phyloP scores from a whole-genome alignment of 2,888 invertebrate genomes.

The Calliscelio sp. region DNA sequence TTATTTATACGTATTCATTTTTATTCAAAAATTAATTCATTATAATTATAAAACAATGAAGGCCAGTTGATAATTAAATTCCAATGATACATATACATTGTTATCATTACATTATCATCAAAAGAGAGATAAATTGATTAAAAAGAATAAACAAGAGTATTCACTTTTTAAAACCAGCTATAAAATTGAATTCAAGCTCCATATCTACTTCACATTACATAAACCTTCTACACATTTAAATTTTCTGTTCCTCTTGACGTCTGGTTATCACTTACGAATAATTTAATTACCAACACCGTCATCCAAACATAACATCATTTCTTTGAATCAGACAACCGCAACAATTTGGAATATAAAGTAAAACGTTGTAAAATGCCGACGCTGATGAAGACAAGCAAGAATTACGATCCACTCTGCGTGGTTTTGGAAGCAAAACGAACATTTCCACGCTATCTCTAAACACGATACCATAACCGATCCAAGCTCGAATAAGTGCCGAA shows the following conservation, averaged over 20 bases:
- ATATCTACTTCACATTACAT: too few relatives aligned
- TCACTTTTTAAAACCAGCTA: too few relatives aligned
- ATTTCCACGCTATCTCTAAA: constrained; percentile 41
- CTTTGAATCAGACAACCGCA: not conserved
- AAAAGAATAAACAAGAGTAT: too few relatives aligned
- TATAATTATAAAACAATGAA: too few relatives aligned
- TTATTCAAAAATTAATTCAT: too few relatives aligned
- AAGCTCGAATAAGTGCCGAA: constrained; percentile 16
- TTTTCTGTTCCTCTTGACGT: not conserved
- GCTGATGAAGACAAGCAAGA: constrained; percentile 41
- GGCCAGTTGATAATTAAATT: too few relatives aligned
- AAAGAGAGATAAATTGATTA: too few relatives aligned
- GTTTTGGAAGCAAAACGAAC: constrained; percentile 29
- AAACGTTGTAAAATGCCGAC: not conserved
- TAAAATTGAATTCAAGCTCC: too few relatives aligned
- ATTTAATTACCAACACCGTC: not conserved
- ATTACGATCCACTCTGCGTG: constrained; percentile 7
- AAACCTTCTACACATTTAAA: not conserved
- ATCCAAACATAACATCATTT: not conserved
- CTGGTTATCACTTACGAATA: not conserved
- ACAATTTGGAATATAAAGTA: not conserved
- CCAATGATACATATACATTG: too few relatives aligned
- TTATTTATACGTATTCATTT: too few relatives aligned
- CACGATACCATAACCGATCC: constrained; percentile 24
- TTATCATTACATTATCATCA: too few relatives aligned